Conservation (phyloP, 2,888 invertebrate genomes). For the Argynnis bischoffii region DNA sequence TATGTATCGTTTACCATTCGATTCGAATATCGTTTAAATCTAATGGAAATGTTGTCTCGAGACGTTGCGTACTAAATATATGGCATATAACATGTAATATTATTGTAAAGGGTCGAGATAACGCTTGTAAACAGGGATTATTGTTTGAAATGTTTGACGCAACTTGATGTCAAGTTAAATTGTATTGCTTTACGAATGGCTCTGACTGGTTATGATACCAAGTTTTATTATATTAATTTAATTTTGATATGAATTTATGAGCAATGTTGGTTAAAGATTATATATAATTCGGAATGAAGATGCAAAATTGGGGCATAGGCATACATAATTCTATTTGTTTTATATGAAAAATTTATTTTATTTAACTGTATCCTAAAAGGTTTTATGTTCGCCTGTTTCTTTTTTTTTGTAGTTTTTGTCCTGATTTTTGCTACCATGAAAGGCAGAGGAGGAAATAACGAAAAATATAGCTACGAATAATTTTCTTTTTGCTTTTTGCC, state of each 20-base stretch:
- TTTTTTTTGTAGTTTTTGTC: too few relatives aligned
- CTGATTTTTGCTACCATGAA: too few relatives aligned
- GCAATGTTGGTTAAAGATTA: neutral
- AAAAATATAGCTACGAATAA: too few relatives aligned
- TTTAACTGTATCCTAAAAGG: too few relatives aligned
- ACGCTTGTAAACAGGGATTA: slow-evolving; percentile 33
- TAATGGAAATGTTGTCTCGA: neutral
- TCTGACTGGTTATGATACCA: neutral
- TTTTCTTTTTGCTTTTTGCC: too few relatives aligned
- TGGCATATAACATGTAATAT: slow-evolving; percentile 17
- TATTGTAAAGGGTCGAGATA: slow-evolving; percentile 29
- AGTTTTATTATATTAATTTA: slow-evolving; percentile 1
- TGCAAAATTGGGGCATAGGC: too few relatives aligned
- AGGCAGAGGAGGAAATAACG: too few relatives aligned
- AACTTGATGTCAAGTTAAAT: slow-evolving; percentile 25
- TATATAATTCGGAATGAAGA: neutral
- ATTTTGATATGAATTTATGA: neutral
- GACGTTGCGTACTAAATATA: neutral
- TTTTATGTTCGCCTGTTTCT: too few relatives aligned
- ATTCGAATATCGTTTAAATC: neutral
- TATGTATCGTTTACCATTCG: too few relatives aligned
- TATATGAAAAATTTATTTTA: too few relatives aligned
- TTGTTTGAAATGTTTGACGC: slow-evolving; percentile 27
- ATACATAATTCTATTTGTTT: too few relatives aligned
- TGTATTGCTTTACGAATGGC: slow-evolving; percentile 3